Percentiles rank a stretch among this genome's conserved stretches.
These are phyloP conservation scores for Oryzias sinensis DNA, from an alignment of 2,797 vertebrate genomes.

Conservation along the genomic window DNA sequence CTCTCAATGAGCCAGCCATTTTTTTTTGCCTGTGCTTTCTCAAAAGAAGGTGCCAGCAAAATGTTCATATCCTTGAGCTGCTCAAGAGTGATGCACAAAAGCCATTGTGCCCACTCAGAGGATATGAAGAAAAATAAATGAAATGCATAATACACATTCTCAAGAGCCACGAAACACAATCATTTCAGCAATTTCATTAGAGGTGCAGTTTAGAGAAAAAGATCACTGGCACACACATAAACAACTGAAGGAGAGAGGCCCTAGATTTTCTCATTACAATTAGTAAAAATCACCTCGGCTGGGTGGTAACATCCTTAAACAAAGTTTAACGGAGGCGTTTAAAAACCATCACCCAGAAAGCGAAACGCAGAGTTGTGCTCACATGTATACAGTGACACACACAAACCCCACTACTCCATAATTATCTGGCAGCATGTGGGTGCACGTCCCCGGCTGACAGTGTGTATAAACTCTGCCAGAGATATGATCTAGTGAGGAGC, in stretches of 20 bases:
- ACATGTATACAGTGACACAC: slow-evolving; percentile 35
- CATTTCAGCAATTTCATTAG: slow-evolving; percentile 55
- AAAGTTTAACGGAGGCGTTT: slow-evolving; percentile 31
- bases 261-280: slow-evolving; percentile 43
- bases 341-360: slow-evolving; percentile 34
- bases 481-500: slow-evolving; percentile 78
- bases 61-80: slow-evolving; percentile 72
- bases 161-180: slow-evolving; percentile 60
- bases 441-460: slow-evolving; percentile 70
- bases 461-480: slow-evolving; percentile 72
- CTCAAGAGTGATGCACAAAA: slow-evolving; percentile 72
- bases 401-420: slow-evolving; percentile 53
- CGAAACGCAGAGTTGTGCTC: slow-evolving; percentile 22
- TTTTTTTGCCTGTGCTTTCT: slow-evolving; percentile 54
- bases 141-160: slow-evolving; percentile 64
- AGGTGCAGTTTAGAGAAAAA: slow-evolving; percentile 52
- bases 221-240: slow-evolving; percentile 28
- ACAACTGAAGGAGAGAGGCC: slow-evolving; percentile 32
- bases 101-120: slow-evolving; percentile 66
- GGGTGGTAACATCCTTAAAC: slow-evolving; percentile 46
- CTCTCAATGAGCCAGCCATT: slow-evolving; percentile 62
- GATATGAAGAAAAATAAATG: slow-evolving; percentile 55
- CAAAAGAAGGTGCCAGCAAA: slow-evolving; percentile 65
- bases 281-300: slow-evolving; percentile 44
- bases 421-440: slow-evolving; percentile 69